A percentile compares a stretch with the other conserved stretches of the same genome.
Conservation (phyloP, 2,888 invertebrate species). For the Mesorhabditis sp. region DNA sequence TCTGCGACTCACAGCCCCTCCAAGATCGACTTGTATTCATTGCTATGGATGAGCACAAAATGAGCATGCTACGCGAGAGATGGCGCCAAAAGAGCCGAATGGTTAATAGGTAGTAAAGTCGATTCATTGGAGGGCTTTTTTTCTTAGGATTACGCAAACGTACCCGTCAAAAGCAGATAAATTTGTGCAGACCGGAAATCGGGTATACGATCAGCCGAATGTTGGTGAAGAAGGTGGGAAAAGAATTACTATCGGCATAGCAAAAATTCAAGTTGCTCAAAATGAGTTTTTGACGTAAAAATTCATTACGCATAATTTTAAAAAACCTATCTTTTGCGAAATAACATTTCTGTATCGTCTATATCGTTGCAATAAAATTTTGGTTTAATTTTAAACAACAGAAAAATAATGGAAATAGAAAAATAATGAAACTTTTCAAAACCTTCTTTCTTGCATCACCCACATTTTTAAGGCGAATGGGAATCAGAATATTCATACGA, state of each 20-base stretch:
- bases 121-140: neutral
- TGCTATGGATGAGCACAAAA: conserved; percentile 43
- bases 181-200: conserved; percentile 41
- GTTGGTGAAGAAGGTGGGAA: conserved; percentile 13
- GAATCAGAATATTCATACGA: conserved; percentile 16
- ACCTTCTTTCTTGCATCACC: no score
- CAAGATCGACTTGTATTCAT: conserved; percentile 39
- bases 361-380: no score
- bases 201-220: conserved; percentile 39
- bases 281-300: no score
- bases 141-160: conserved; percentile 38
- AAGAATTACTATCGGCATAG: neutral
- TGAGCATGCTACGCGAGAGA: conserved; percentile 35
- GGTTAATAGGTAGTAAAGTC: conserved; percentile 30
- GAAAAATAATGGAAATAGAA: no score
- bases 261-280: no score
- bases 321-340: no score
- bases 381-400: no score
- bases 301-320: no score
- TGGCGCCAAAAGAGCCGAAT: conserved; percentile 38
- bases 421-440: no score
- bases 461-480: neutral
- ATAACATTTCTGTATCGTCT: no score
- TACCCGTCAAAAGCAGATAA: conserved; percentile 43
- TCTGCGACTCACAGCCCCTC: conserved; percentile 34